Base-by-base conservation (phyloP, 2,888 invertebrate genomes). In the Lobophora halterata region DNA sequence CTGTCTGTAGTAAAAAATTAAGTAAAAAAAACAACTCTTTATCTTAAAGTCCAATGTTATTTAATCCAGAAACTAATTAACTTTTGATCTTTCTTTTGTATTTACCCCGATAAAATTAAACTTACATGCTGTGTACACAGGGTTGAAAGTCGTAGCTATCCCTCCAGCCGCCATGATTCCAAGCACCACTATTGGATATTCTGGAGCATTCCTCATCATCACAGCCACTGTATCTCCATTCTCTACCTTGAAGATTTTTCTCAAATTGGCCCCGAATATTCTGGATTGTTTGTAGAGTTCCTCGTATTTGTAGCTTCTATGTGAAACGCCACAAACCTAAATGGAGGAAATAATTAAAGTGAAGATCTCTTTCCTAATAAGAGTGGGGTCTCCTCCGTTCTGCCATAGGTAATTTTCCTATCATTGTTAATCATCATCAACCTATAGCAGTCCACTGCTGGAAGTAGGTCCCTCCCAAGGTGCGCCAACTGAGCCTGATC, bases 141-240 rank as follows among this genome's bases (percentile, higher is more conserved):
- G 93, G 79, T 94, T 94, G 3, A 93, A 79, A 0, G 93, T 91
- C 0, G 93, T 92, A 2, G 91, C 87, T 4, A 89, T 58, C 0
- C 92, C 74, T 0, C 92, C 93, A 10, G 92, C 92, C 56, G 91
- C 89, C 2, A 92, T 61, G 16, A 89, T 75, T 0, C 93, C 94
- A 37, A 92, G 69, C 1, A 88, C 61, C 1, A 89, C 87, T 5
- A 92, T 82, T 0, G 91, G 88, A 59, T 89, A 92, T 67, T 95
- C 95, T 0, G 94, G 94, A 16, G 89, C 59, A 69, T 95, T 95
- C 4, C 92, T 92, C 46, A 93, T 65, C 33, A 93, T 86, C 9
- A 94, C 46, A 0, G 91, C 92, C 6, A 94, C 62, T 0, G 91
- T 88, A 56, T 94, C 92, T 0, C 91, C 90, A 28, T 88, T 80